A percentile compares a stretch with the other conserved stretches of the same genome.
phyloP scores from a whole-genome alignment of 2,113 vertebrate species.

The Poecile atricapillus region DNA sequence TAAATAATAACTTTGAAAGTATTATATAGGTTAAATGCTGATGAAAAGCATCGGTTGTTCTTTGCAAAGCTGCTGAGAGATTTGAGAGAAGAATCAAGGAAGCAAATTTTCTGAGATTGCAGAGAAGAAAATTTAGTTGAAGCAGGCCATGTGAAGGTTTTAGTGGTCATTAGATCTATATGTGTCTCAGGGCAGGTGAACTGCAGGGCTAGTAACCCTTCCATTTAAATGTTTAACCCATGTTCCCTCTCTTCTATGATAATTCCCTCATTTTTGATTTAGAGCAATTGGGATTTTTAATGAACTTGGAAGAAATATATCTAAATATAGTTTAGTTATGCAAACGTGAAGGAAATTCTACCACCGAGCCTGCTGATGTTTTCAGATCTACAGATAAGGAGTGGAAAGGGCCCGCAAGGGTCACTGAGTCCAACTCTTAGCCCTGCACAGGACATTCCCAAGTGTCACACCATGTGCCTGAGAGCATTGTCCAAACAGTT shows the following conservation, averaged over 20 bases:
- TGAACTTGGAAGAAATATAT: neutral
- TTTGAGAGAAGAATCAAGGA: neutral
- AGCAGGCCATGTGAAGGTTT: neutral
- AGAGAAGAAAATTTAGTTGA: neutral
- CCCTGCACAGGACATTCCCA: neutral
- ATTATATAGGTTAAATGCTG: neutral
- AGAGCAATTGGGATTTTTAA: neutral
- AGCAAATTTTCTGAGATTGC: neutral
- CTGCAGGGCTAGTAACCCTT: neutral
- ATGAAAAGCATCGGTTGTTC: neutral
- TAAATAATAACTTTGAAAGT: neutral
- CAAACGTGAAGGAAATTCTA: neutral
- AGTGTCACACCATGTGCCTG: neutral
- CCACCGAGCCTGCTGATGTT: neutral
- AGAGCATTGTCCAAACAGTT: neutral
- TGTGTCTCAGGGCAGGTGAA: neutral
- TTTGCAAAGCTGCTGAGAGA: neutral
- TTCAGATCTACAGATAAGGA: neutral
- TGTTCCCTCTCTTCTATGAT: neutral
- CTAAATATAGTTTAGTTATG: neutral
- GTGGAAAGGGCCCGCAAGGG: neutral
- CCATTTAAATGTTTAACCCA: neutral
- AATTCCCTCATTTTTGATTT: neutral
- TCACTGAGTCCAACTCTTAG: neutral
- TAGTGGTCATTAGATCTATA: neutral